Evolutionary conservation across 2,888 invertebrate species (phyloP).

Genomic region (Sclerodermus sp.): DNA sequence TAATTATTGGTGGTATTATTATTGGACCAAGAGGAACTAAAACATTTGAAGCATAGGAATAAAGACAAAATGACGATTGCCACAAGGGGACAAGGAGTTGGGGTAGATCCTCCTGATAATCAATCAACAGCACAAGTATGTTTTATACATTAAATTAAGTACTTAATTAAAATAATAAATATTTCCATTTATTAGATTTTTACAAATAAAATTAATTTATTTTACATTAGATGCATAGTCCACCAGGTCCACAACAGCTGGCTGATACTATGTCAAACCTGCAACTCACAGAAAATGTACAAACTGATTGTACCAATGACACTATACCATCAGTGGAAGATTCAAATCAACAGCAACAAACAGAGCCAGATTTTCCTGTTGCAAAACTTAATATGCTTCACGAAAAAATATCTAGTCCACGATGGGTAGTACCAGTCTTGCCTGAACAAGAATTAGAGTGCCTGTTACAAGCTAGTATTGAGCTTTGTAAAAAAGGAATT

Average conservation of each 20-base stretch:
- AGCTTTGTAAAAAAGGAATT: slow-evolving; percentile 81
- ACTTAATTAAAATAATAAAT: not conserved
- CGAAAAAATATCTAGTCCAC: slow-evolving; percentile 92
- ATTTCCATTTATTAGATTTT: not conserved
- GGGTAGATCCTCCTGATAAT: slow-evolving; percentile 63
- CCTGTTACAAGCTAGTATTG: slow-evolving; percentile 85
- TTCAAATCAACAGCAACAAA: slow-evolving; percentile 48
- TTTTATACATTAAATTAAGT: not conserved
- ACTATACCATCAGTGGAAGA: slow-evolving; percentile 44
- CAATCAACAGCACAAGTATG: slow-evolving; percentile 54
- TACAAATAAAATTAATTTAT: not conserved
- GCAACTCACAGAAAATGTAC: slow-evolving; percentile 50
- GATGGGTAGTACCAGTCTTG: slow-evolving; percentile 97
- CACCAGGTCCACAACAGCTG: slow-evolving; percentile 51
- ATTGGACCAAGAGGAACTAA: slow-evolving; percentile 43
- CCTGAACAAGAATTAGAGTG: slow-evolving; percentile 95
- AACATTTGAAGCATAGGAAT: slow-evolving; percentile 40
- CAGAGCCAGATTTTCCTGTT: slow-evolving; percentile 79
- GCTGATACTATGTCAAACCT: slow-evolving; percentile 51
- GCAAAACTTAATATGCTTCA: slow-evolving; percentile 85
- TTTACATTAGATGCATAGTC: slow-evolving; percentile 48
- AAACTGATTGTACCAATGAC: slow-evolving; percentile 48
- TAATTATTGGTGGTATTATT: slow-evolving; percentile 48
- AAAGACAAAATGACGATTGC: slow-evolving; percentile 64
- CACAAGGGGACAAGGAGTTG: slow-evolving; percentile 65